phyloP scores from a whole-genome alignment of 1,140 invertebrate species.

The Latrodectus geometricus region DNA sequence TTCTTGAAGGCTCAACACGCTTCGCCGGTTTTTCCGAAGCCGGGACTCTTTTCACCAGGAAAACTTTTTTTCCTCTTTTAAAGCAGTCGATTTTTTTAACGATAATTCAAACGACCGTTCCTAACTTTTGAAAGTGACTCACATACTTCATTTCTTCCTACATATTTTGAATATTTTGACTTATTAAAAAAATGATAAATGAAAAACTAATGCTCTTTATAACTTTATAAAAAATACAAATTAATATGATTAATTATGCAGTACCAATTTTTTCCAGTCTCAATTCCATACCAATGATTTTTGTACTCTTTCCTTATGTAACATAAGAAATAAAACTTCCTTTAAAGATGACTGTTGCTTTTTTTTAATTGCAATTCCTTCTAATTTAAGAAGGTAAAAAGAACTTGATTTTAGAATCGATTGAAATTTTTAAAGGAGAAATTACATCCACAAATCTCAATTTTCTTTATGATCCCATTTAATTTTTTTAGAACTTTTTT shows the following conservation, averaged over 20 bases:
- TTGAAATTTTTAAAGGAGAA: no score
- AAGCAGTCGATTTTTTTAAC: slow-evolving; percentile 10
- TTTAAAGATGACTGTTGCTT: slow-evolving; percentile 23
- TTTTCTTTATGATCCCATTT: no score
- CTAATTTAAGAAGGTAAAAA: neutral
- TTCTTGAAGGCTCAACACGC: slow-evolving; percentile 46
- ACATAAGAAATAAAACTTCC: slow-evolving; percentile 37
- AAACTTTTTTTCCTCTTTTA: slow-evolving; percentile 33
- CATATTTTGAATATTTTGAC: slow-evolving; percentile 55
- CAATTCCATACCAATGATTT: slow-evolving; percentile 19
- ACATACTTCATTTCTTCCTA: slow-evolving; percentile 54
- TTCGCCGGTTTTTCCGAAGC: slow-evolving; percentile 44
- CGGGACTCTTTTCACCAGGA: slow-evolving; percentile 8
- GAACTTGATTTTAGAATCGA: no score
- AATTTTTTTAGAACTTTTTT: no score
- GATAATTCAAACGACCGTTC: slow-evolving; percentile 33
- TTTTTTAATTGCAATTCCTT: neutral
- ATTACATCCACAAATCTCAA: no score
- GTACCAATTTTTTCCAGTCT: slow-evolving; percentile 16
- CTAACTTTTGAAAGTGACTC: slow-evolving; percentile 55
- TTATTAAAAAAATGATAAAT: slow-evolving; percentile 59
- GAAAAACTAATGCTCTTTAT: slow-evolving; percentile 57
- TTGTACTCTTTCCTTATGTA: slow-evolving; percentile 29
- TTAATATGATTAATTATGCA: slow-evolving; percentile 56
- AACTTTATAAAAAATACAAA: slow-evolving; percentile 23